Evolutionary conservation across 2,113 vertebrate genomes (phyloP), one percentile per base, ranked within the genome.

Genomic region (Ceratotherium simum): DNA sequence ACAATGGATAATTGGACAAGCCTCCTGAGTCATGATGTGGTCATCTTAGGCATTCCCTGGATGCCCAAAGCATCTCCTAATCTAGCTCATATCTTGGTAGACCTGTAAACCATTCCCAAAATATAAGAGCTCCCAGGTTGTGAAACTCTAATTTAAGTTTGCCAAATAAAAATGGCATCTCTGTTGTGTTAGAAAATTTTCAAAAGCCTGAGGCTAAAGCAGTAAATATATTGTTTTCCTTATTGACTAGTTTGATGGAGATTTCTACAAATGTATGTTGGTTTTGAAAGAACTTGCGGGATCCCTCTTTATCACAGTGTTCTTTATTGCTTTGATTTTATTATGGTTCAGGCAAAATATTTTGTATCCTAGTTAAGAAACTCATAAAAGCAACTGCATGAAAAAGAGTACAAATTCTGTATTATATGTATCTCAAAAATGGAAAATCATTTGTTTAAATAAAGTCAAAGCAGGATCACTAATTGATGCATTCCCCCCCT

Each of bases 401-500:
- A 79, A 93, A 46, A 70, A 87, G 33, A 95, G 94, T 86, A 96
- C 11, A 96, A 94, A 96, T 93, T 60, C 25, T 92, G 70, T 81
- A 88, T 87, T 97, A 97, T 85, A 92, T 96, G 27, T 56, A 92
- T 65, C 94, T 95, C 81, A 89, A 97, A 98, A 98, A 98, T 88
- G 95, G 96, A 97, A 98, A 98, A 98, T 95, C 0, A 95, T 97
- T 98, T 98, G 90, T 98, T 98, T 98, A 98, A 98, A 98, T 97
- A 98, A 98, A 97, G 79, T 96, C 93, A 98, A 98, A 82, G 91
- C 95, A 97, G 97, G 93, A 91, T 84, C 46, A 94, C 54, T 98
- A 98, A 98, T 97, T 98, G 96, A 97, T 98, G 67, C 64, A 97
- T 97, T 98, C 97, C 97, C 89, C 96, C 78, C 91, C 90, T 82